Conservation (phyloP, 2,797 vertebrate genomes). For the Etheostoma nigrum region DNA sequence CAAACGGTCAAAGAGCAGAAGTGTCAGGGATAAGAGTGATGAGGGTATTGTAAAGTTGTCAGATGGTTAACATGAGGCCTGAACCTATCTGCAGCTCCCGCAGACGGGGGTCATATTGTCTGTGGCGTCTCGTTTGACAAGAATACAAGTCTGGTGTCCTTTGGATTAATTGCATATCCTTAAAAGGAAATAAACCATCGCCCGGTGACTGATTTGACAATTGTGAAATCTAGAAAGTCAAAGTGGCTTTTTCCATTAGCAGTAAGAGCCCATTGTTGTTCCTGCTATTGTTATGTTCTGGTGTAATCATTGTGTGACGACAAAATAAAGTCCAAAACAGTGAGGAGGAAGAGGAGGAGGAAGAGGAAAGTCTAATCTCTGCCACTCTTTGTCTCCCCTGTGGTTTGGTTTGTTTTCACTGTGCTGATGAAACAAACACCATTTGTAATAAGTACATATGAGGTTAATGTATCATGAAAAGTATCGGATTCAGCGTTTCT, state of each 20-base stretch:
- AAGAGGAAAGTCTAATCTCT: constrained; percentile 24
- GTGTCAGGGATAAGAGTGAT: constrained; percentile 25
- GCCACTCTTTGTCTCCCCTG: constrained; percentile 15
- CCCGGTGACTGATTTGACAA: constrained; percentile 32
- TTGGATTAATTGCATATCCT: constrained; percentile 38
- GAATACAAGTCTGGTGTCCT: constrained; percentile 36
- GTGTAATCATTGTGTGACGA: constrained; percentile 31
- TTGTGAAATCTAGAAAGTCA: constrained; percentile 39
- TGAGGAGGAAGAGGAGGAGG: neutral
- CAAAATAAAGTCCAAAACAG: constrained; percentile 28
- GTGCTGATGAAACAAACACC: constrained; percentile 56
- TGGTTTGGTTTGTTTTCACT: constrained; percentile 48
- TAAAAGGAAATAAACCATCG: constrained; percentile 13
- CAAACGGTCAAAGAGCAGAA: constrained; percentile 24
- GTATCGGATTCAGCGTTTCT: constrained; percentile 70
- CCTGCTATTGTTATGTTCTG: constrained; percentile 13
- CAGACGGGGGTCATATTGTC: constrained; percentile 32
- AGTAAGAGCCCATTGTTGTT: constrained; percentile 27
- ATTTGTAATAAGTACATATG: constrained; percentile 56
- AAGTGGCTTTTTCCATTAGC: constrained; percentile 27
- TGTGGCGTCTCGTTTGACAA: constrained; percentile 32
- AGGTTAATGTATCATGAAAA: constrained; percentile 78
- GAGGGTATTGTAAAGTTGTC: constrained; percentile 41
- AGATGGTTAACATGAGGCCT: constrained; percentile 24
- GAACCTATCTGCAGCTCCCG: constrained; percentile 26